These are phyloP conservation scores for Enteromius anoplus DNA, from an alignment of 2,797 vertebrate genomes.

Conservation along the genomic window DNA sequence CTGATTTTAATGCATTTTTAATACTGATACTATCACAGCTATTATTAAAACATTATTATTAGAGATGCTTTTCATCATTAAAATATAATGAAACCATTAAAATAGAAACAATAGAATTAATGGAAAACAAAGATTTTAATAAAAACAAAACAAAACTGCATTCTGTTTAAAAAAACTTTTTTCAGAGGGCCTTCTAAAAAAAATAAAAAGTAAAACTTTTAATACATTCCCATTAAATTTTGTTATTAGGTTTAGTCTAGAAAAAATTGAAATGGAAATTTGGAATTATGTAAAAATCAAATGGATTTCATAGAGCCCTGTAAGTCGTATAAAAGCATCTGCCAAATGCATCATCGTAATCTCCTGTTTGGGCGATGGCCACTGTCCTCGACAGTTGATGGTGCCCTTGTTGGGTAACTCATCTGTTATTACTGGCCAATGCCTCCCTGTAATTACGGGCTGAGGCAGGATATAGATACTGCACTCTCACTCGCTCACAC, in stretches of 20 bases:
- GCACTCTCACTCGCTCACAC: constrained; percentile 61
- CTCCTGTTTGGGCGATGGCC: constrained; percentile 11
- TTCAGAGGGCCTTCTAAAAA: too few relatives aligned
- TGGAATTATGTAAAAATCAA: not conserved
- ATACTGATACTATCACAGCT: not conserved
- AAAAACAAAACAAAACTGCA: not conserved
- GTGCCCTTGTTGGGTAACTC: constrained; percentile 40
- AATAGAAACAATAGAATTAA: not conserved
- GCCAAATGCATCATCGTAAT: constrained; percentile 24
- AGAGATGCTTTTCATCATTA: not conserved
- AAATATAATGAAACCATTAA: not conserved
- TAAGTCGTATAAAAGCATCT: constrained; percentile 3
- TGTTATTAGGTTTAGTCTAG: too few relatives aligned
- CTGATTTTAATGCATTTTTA: not conserved
- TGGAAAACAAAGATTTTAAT: not conserved
- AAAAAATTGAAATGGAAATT: not conserved
- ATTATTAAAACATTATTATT: not conserved
- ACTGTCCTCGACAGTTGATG: constrained; percentile 29
- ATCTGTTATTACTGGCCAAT: constrained; percentile 48
- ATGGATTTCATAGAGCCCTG: not conserved
- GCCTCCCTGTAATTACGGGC: constrained; percentile 56
- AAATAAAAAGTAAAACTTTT: not conserved
- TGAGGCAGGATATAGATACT: constrained; percentile 58
- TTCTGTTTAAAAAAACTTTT: too few relatives aligned
- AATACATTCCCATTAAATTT: not conserved